These are phyloP conservation scores for Trichogramma evanescens DNA, from an alignment of 2,888 invertebrate species.

Conservation along the genomic window DNA sequence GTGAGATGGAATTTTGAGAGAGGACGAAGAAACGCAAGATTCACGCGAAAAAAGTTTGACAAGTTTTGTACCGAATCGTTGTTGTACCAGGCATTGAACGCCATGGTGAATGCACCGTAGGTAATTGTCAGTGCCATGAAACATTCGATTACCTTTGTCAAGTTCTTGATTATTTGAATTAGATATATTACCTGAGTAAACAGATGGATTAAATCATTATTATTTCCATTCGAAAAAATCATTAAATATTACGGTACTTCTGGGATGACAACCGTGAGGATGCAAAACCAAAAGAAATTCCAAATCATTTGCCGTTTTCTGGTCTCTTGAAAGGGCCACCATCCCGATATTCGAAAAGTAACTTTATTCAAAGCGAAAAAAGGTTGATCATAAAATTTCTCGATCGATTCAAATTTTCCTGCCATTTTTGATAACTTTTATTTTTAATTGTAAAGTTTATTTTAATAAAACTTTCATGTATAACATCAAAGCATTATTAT, in stretches of 20 bases:
- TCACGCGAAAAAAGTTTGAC: too few relatives aligned
- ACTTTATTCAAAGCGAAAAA: slow-evolving; percentile 6
- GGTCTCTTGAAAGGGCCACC: slow-evolving; percentile 15
- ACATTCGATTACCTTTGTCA: slow-evolving; percentile 9
- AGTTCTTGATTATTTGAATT: background rate
- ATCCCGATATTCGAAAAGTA: background rate
- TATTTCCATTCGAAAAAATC: background rate
- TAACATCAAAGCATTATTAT: too few relatives aligned
- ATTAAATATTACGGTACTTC: slow-evolving; percentile 3
- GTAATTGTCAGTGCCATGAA: slow-evolving; percentile 3
- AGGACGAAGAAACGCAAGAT: too few relatives aligned
- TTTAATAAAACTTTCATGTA: too few relatives aligned
- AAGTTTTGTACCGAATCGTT: background rate
- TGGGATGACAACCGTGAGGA: slow-evolving; percentile 1
- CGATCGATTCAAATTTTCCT: too few relatives aligned
- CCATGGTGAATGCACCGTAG: background rate
- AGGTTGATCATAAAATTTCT: background rate
- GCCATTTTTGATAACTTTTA: too few relatives aligned
- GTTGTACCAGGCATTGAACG: background rate
- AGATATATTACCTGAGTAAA: slow-evolving; percentile 9
- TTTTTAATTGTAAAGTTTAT: too few relatives aligned
- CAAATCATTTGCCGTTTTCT: background rate
- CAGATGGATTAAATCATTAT: background rate
- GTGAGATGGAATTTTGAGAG: too few relatives aligned
- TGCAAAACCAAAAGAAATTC: background rate